Conservation (phyloP, 2,888 invertebrate genomes). For the Nebria brevicollis region DNA sequence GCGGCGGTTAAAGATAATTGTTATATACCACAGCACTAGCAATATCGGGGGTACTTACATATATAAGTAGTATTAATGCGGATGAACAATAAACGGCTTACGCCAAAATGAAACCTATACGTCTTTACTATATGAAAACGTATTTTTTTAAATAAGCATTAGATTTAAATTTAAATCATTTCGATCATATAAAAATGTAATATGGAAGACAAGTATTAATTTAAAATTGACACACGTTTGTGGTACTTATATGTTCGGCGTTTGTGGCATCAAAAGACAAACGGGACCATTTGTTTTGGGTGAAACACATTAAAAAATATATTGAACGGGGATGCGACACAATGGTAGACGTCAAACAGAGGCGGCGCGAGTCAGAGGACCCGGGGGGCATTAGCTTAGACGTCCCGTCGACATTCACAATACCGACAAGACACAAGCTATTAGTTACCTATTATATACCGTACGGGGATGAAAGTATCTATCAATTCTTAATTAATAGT, state of each 20-base stretch:
- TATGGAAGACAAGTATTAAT: constrained; percentile 6
- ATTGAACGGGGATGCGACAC: constrained; percentile 63
- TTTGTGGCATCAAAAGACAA: constrained; percentile 26
- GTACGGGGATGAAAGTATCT: constrained; percentile 58
- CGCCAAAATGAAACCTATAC: too few species aligned
- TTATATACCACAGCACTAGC: constrained; percentile 17
- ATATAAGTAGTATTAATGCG: background rate
- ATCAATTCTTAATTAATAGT: constrained; percentile 62
- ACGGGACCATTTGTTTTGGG: constrained; percentile 61
- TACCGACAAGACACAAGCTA: constrained; percentile 62
- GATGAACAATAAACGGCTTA: background rate
- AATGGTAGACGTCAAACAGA: constrained; percentile 59
- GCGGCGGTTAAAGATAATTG: constrained; percentile 41
- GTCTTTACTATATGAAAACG: too few species aligned
- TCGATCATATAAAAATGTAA: background rate
- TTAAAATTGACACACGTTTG: constrained; percentile 12
- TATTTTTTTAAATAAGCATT: too few species aligned
- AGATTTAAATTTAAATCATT: too few species aligned
- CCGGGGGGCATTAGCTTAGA: constrained; percentile 54
- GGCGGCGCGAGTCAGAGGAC: constrained; percentile 42
- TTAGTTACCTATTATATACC: constrained; percentile 62
- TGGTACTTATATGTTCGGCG: background rate
- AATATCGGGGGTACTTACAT: background rate
- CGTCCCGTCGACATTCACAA: constrained; percentile 59
- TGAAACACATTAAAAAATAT: constrained; percentile 64